These are phyloP conservation scores for Sphenodon punctatus DNA, from an alignment of 2,797 vertebrate genomes.

Conservation along the genomic window DNA sequence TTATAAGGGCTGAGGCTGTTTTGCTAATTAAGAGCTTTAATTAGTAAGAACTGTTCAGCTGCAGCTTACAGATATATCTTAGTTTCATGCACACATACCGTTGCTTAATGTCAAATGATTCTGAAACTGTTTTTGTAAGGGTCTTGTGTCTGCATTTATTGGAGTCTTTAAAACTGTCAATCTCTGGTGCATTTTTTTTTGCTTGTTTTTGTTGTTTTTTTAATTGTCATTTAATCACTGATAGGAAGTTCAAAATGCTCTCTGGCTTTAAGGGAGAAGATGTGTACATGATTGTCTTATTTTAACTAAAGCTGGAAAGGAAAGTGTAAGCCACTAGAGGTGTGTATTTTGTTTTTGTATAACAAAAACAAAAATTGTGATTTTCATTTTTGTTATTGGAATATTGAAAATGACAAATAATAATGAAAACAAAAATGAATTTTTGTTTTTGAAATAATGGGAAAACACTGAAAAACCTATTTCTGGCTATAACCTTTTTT, in stretches of 20 bases:
- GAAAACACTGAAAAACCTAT: too few relatives aligned
- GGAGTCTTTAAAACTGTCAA: background rate
- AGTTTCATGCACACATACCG: constrained; percentile 14
- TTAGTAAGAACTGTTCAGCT: constrained; percentile 44
- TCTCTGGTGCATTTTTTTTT: background rate
- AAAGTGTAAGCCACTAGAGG: too few relatives aligned
- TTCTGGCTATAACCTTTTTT: too few relatives aligned
- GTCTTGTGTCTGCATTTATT: background rate
- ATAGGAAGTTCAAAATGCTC: background rate
- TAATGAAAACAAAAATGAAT: too few relatives aligned
- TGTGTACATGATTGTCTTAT: too few relatives aligned
- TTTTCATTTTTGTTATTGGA: too few relatives aligned
- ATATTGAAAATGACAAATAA: too few relatives aligned
- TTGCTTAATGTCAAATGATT: constrained; percentile 31
- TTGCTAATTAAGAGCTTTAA: constrained; percentile 58
- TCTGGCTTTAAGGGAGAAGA: background rate
- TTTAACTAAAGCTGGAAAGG: too few relatives aligned
- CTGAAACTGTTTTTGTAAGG: background rate
- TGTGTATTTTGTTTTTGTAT: too few relatives aligned
- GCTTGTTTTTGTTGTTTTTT: background rate
- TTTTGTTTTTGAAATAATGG: too few relatives aligned
- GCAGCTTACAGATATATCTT: constrained; percentile 40
- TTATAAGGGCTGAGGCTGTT: constrained; percentile 33
- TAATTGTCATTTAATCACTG: background rate
- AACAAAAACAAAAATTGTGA: too few relatives aligned